A percentile compares a stretch with the other conserved stretches of the same genome.
Conservation (phyloP, 1,140 invertebrate species). For the Dinoponera quadriceps region DNA sequence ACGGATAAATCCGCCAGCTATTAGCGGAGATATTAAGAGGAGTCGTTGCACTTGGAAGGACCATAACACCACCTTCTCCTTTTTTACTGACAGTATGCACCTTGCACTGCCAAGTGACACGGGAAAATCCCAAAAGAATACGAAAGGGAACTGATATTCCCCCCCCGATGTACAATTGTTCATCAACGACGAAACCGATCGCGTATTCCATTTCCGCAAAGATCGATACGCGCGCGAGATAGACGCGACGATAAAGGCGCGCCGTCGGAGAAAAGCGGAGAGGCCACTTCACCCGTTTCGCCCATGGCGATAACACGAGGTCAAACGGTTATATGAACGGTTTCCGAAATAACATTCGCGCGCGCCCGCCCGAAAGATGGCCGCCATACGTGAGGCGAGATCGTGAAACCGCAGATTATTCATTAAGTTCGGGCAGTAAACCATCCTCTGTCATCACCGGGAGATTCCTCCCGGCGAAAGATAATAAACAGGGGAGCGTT, state of each 20-base stretch:
- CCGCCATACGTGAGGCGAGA: constrained; percentile 53
- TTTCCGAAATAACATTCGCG: constrained; percentile 39
- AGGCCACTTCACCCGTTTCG: background rate
- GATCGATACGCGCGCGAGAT: background rate
- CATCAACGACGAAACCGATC: too few species aligned
- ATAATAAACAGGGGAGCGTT: constrained; percentile 67
- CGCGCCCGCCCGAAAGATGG: constrained; percentile 64
- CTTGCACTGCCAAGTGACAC: too few species aligned
- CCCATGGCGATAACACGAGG: background rate
- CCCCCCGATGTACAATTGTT: too few species aligned
- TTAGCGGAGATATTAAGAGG: too few species aligned
- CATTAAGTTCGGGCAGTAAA: constrained; percentile 71
- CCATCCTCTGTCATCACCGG: constrained; percentile 68
- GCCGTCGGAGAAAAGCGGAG: background rate
- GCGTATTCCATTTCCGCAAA: background rate
- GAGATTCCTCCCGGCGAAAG: constrained; percentile 67
- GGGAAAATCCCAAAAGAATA: too few species aligned
- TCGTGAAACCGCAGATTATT: constrained; percentile 70
- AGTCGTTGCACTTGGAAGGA: too few species aligned
- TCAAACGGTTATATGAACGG: constrained; percentile 15
- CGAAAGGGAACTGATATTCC: too few species aligned
- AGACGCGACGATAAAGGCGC: background rate
- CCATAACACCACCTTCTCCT: too few species aligned
- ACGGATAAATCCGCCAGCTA: too few species aligned
- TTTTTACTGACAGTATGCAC: too few species aligned